phyloP scores from a whole-genome alignment of 92 coral and sea anemone species.

The Pocillopora grandis region DNA sequence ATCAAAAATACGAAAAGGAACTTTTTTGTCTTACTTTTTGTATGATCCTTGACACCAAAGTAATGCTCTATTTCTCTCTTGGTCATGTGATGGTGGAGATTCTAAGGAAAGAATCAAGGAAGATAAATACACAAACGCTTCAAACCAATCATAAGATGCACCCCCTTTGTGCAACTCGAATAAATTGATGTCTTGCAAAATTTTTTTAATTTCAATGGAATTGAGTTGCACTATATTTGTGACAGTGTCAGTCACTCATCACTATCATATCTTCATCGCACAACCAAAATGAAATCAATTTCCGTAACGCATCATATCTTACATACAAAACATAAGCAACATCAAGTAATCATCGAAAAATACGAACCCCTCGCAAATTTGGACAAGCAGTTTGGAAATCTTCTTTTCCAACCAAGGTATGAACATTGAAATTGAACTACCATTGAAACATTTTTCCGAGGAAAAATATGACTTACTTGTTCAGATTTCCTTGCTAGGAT shows the following conservation, averaged over 20 bases:
- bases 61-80: slow-evolving; percentile 29
- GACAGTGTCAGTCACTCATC: too few species aligned
- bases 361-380: too few species aligned
- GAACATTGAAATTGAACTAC: background rate
- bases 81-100: slow-evolving; percentile 45
- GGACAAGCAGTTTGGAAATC: background rate
- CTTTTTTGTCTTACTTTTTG: slow-evolving; percentile 11
- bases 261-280: too few species aligned
- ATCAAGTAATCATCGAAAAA: too few species aligned
- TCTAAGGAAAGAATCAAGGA: slow-evolving; percentile 15
- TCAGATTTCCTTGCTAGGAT: background rate
- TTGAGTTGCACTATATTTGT: too few species aligned
- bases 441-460: background rate
- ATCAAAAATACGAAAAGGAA: background rate
- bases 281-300: too few species aligned
- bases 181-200: background rate
- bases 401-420: background rate
- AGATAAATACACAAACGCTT: background rate
- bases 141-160: background rate
- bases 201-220: too few species aligned
- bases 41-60: slow-evolving; percentile 42
- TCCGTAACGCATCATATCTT: too few species aligned
- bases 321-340: too few species aligned
- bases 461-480: background rate
- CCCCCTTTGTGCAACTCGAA: too few species aligned